Evolutionary conservation across 2,113 vertebrate genomes (phyloP).

Genomic region (Circaetus cinerascens): DNA sequence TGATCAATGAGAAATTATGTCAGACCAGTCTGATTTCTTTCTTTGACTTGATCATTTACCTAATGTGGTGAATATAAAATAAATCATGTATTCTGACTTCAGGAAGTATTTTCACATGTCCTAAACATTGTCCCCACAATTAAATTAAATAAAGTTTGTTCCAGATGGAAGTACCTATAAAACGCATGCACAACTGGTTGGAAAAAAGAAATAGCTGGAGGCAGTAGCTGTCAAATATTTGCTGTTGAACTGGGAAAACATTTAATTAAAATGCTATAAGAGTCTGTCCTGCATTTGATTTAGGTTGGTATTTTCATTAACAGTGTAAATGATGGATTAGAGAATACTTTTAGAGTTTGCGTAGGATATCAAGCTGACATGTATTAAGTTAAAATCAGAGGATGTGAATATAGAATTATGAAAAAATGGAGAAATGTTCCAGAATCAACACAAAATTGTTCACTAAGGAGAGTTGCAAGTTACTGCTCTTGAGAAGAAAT

Average conservation of each 20-base stretch:
- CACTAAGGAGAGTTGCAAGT: neutral
- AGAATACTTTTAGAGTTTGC: neutral
- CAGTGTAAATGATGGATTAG: neutral
- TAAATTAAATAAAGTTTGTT: neutral
- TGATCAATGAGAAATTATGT: neutral
- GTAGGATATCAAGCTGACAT: neutral
- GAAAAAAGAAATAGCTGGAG: slow-evolving; percentile 8
- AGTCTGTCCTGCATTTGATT: neutral
- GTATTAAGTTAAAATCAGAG: neutral
- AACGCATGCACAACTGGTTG: neutral
- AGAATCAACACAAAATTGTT: neutral
- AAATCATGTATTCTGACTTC: neutral
- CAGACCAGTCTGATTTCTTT: neutral
- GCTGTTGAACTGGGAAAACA: neutral
- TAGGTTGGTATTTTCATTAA: neutral
- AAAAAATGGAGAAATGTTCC: neutral
- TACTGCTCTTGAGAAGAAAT: neutral
- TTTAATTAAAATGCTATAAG: neutral
- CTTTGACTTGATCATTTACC: neutral
- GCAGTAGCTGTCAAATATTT: neutral
- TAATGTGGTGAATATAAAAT: neutral
- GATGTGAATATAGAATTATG: neutral
- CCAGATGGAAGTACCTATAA: slow-evolving; percentile 1
- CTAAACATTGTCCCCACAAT: neutral
- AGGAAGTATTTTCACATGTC: neutral